Percentiles rank a stretch among this genome's conserved stretches.
phyloP scores from a whole-genome alignment of 2,888 invertebrate genomes.

The Allacma fusca region DNA sequence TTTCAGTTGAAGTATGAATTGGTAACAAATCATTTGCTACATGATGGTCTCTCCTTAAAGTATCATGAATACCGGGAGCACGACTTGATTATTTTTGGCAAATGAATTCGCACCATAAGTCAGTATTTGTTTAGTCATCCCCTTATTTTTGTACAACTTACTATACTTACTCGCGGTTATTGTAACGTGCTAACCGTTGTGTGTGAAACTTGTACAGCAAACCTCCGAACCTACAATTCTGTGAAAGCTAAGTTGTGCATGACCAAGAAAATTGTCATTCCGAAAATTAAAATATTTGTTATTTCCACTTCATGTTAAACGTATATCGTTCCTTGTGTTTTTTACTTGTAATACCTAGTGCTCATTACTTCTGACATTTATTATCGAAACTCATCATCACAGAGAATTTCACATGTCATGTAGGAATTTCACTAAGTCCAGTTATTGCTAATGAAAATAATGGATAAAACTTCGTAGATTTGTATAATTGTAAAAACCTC shows the following conservation, averaged over 20 bases:
- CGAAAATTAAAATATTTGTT: slow-evolving; percentile 4
- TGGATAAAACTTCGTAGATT: too few species aligned
- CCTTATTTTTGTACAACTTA: slow-evolving; percentile 12
- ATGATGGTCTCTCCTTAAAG: slow-evolving; percentile 31
- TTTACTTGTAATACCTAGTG: too few species aligned
- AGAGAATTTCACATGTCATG: too few species aligned
- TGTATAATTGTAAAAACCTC: too few species aligned
- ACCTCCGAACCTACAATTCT: background rate
- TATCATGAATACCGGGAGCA: background rate
- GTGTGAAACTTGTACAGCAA: slow-evolving; percentile 7
- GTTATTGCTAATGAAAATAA: too few species aligned
- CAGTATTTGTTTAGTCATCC: background rate
- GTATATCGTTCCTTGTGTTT: too few species aligned
- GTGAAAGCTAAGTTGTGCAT: background rate
- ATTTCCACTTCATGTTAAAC: background rate
- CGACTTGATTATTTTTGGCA: slow-evolving; percentile 25
- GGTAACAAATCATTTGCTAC: background rate
- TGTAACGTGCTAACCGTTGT: background rate
- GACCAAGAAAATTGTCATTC: slow-evolving; percentile 15
- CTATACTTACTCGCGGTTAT: background rate
- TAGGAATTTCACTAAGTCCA: too few species aligned
- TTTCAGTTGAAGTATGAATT: background rate
- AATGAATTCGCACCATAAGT: background rate
- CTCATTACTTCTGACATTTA: too few species aligned
- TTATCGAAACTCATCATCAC: too few species aligned